phyloP scores from a whole-genome alignment of 2,113 vertebrate species.

The Ochotona princeps region DNA sequence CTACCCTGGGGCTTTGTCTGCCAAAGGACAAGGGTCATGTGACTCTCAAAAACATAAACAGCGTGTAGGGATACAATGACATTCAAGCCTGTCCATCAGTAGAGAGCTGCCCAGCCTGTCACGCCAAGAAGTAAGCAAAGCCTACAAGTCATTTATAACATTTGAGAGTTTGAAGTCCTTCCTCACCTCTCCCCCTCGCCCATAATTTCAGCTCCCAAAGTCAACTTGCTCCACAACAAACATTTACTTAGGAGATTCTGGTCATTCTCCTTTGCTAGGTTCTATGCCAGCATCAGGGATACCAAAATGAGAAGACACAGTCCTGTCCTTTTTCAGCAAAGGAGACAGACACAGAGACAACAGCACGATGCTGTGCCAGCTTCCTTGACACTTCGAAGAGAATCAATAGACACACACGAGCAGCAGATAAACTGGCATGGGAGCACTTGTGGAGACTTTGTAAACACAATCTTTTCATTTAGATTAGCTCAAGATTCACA shows the following conservation, averaged over 20 bases:
- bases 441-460: background rate
- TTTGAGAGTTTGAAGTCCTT: constrained; percentile 17
- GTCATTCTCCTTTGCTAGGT: background rate
- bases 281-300: background rate
- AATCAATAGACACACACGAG: background rate
- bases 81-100: background rate
- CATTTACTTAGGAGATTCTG: constrained; percentile 19
- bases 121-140: background rate
- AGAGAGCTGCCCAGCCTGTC: background rate
- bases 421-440: background rate
- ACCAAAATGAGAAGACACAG: background rate
- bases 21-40: background rate
- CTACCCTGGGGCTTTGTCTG: background rate
- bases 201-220: constrained; percentile 6
- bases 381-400: background rate
- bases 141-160: background rate
- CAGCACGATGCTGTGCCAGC: background rate
- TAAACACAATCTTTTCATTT: background rate
- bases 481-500: constrained; percentile 5
- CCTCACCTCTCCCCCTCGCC: background rate
- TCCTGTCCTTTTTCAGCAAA: background rate
- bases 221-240: background rate
- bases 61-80: background rate
- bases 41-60: constrained; percentile 28
- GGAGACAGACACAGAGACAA: background rate